Evolutionary conservation across 2,797 vertebrate genomes (phyloP).

Genomic region (Sebastes cheni): DNA sequence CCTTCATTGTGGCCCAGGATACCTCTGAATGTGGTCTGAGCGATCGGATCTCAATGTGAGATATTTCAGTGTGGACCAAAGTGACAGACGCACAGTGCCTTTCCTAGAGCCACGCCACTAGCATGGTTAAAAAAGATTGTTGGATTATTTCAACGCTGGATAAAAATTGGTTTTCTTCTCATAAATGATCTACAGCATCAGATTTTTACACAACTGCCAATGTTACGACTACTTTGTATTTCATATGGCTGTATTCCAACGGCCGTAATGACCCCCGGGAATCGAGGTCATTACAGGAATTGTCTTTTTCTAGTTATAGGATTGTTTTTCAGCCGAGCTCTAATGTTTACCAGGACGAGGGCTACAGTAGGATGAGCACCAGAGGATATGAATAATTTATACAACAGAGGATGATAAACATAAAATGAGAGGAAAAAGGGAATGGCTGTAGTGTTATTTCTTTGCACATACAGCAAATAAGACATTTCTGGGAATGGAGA

Average conservation of each 20-base stretch:
- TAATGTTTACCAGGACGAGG: slow-evolving; percentile 30
- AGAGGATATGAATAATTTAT: slow-evolving; percentile 62
- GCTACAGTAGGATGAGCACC: not conserved
- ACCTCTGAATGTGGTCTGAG: too few relatives aligned
- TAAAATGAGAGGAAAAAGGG: not conserved
- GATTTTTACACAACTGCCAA: not conserved
- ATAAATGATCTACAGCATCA: not conserved
- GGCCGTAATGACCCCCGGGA: slow-evolving; percentile 1
- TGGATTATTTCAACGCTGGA: not conserved
- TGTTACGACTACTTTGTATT: not conserved
- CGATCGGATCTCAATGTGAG: not conserved
- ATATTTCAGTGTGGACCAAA: not conserved
- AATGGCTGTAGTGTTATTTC: slow-evolving; percentile 1
- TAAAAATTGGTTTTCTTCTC: not conserved
- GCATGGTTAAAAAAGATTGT: not conserved
- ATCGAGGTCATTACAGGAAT: not conserved
- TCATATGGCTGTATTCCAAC: not conserved
- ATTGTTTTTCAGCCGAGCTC: slow-evolving; percentile 12
- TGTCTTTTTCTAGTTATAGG: not conserved
- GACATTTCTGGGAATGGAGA: not conserved
- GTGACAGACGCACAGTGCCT: not conserved
- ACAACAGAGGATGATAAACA: slow-evolving; percentile 28
- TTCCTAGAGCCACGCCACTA: not conserved
- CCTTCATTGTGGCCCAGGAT: too few relatives aligned
- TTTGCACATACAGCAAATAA: not conserved